Evolutionary conservation across 2,888 invertebrate species (phyloP).

Genomic region (Caenorhabditis sp.): DNA sequence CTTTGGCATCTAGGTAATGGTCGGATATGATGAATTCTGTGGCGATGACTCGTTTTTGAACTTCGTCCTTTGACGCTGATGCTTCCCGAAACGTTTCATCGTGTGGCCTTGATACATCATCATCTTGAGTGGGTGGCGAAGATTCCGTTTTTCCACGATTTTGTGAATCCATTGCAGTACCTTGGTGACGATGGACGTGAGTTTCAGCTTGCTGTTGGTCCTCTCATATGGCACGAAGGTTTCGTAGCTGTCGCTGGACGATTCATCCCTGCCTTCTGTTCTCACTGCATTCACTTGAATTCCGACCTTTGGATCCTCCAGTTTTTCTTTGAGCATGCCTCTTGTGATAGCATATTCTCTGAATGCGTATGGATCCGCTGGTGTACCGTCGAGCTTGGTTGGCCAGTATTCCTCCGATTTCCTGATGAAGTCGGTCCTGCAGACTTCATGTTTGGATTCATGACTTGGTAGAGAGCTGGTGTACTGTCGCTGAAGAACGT

Average conservation of each 20-base stretch:
- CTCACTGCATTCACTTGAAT: too few relatives aligned
- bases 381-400: background rate
- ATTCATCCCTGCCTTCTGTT: too few relatives aligned
- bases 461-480: background rate
- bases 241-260: too few relatives aligned
- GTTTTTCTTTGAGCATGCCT: background rate
- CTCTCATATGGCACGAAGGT: too few relatives aligned
- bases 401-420: background rate
- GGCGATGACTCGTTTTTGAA: background rate
- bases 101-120: background rate
- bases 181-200: background rate
- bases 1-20: background rate
- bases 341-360: background rate
- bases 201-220: too few relatives aligned
- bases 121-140: background rate
- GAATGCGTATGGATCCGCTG: conserved; percentile 1
- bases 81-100: background rate
- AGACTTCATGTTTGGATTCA: background rate
- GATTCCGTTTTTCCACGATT: background rate
- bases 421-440: background rate
- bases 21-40: background rate
- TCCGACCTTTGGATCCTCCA: too few relatives aligned
- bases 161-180: background rate
- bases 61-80: too few relatives aligned
- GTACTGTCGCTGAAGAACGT: conserved; percentile 4